Percentiles rank a stretch among this genome's conserved stretches.
These are phyloP conservation scores for Agapornis canus DNA, from an alignment of 2,797 vertebrate species.

Conservation along the genomic window DNA sequence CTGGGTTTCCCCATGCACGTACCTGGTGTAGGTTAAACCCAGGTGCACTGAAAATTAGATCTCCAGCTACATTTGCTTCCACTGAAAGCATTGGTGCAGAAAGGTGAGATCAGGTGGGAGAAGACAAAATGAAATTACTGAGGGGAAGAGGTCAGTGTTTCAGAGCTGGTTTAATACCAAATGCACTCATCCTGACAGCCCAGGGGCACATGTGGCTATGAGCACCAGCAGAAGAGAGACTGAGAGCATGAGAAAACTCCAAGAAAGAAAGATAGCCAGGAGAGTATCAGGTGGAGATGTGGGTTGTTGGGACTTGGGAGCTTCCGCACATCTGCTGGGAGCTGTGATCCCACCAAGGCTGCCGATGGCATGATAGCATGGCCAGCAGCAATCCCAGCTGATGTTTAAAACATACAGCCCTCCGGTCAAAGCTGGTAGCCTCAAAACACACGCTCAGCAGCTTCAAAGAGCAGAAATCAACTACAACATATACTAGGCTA, in stretches of 20 bases:
- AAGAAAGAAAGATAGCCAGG: neutral
- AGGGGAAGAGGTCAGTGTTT: neutral
- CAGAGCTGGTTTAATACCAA: neutral
- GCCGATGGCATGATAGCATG: neutral
- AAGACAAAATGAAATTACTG: neutral
- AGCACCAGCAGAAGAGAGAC: neutral
- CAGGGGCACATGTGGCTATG: accelerated
- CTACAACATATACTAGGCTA: neutral
- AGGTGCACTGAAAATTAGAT: neutral
- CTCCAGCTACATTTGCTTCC: conserved; percentile 16
- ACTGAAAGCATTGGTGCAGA: neutral
- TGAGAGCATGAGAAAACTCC: neutral
- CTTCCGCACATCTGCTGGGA: neutral
- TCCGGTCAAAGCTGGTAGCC: neutral
- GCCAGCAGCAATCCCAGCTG: neutral
- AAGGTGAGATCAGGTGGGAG: neutral
- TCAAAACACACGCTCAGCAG: neutral
- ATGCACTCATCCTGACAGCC: neutral
- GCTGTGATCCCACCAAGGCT: neutral
- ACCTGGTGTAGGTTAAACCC: conserved; percentile 24
- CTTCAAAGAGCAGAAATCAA: neutral
- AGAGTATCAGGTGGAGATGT: neutral
- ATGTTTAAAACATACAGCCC: neutral
- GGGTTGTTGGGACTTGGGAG: neutral
- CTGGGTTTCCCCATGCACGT: neutral